These are phyloP conservation scores for Caenorhabditis imperialis DNA, from an alignment of 2,888 invertebrate genomes.

Conservation along the genomic window DNA sequence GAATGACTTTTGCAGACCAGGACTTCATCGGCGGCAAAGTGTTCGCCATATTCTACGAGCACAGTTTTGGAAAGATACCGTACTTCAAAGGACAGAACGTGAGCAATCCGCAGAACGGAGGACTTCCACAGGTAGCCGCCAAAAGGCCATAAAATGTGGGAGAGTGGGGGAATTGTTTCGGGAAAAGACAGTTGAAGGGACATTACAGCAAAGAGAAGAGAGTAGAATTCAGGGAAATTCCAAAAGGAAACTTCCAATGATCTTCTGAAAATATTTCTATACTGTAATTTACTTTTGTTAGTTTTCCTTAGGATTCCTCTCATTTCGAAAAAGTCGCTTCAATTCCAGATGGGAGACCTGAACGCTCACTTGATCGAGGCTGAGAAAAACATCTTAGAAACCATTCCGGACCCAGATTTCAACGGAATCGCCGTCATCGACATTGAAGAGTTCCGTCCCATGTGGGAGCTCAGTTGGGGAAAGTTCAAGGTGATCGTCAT, in stretches of 20 bases:
- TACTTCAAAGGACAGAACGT: constrained; percentile 47
- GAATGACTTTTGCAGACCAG: constrained; percentile 38
- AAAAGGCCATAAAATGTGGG: too few species aligned
- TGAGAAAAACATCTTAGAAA: constrained; percentile 38
- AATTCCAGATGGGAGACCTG: constrained; percentile 39
- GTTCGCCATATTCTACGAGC: constrained; percentile 63
- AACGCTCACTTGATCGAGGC: constrained; percentile 30
- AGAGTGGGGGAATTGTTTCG: too few species aligned
- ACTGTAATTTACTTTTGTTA: too few species aligned
- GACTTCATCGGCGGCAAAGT: constrained; percentile 40
- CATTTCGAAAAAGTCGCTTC: too few species aligned
- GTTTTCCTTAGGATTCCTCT: too few species aligned
- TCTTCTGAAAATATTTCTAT: too few species aligned
- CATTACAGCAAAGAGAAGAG: too few species aligned
- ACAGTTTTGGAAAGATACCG: constrained; percentile 58
- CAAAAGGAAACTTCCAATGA: too few species aligned
- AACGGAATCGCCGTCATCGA: constrained; percentile 62
- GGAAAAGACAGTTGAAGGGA: too few species aligned
- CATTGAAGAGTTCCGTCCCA: constrained; percentile 64
- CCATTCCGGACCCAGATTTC: constrained; percentile 59
- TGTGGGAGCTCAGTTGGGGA: constrained; percentile 63
- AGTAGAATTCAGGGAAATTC: too few species aligned
- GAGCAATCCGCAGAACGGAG: constrained; percentile 54
- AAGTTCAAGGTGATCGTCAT: constrained; percentile 28
- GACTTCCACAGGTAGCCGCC: constrained; percentile 62